These are phyloP conservation scores for Anticlea derivata DNA, from an alignment of 2,888 invertebrate genomes.

Conservation along the genomic window DNA sequence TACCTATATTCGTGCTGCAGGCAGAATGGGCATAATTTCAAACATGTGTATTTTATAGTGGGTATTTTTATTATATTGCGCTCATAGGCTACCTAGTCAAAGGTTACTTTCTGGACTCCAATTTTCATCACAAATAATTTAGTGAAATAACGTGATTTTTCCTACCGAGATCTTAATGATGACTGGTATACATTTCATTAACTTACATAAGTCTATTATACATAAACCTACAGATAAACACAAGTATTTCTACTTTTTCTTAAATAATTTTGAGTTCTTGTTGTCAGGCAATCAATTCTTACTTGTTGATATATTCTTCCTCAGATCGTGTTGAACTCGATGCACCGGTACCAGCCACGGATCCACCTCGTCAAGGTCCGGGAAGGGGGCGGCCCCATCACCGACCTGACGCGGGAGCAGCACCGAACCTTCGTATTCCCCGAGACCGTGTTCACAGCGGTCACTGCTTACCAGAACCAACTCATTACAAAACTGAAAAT, in stretches of 20 bases:
- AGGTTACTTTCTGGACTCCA: no score
- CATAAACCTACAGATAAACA: no score
- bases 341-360: constrained; percentile 99
- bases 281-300: no score
- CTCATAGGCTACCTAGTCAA: no score
- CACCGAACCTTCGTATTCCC: constrained; percentile 98
- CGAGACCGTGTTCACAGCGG: constrained; percentile 99
- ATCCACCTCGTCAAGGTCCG: constrained; percentile 95
- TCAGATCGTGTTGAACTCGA: constrained; percentile 99
- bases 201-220: no score
- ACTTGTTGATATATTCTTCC: constrained; percentile 43
- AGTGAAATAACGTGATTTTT: no score
- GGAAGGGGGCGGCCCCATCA: constrained; percentile 87
- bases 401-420: constrained; percentile 94
- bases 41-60: no score
- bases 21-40: constrained; percentile 21
- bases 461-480: constrained; percentile 99
- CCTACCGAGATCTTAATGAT: constrained; percentile 11
- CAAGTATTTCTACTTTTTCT: no score
- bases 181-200: no score
- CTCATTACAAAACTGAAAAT: constrained; percentile 99
- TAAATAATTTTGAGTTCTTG: no score
- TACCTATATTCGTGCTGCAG: constrained; percentile 34
- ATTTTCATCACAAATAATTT: no score
- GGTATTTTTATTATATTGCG: no score